Conservation (phyloP, 2,797 vertebrate species). For the Lepus oiostolus region DNA sequence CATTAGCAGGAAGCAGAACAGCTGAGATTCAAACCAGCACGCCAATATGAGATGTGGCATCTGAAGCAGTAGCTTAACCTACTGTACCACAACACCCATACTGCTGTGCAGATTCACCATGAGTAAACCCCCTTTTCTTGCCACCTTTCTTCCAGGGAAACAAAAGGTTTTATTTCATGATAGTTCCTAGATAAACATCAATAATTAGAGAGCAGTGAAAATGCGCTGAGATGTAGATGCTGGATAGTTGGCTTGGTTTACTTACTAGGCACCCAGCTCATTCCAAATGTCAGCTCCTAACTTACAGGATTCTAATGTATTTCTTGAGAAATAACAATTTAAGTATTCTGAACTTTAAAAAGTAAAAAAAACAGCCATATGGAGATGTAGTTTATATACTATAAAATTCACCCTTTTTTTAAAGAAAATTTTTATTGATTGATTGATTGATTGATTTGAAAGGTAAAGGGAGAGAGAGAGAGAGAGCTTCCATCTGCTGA, state of each 20-base stretch:
- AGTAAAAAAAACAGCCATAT: constrained; percentile 8
- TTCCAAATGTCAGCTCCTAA: neutral
- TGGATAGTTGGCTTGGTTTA: neutral
- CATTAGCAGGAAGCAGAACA: too few relatives aligned
- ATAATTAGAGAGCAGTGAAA: neutral
- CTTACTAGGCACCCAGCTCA: neutral
- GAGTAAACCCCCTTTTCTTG: neutral
- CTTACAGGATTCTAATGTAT: neutral
- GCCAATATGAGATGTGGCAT: too few relatives aligned
- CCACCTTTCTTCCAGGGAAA: constrained; percentile 8
- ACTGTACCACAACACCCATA: too few relatives aligned
- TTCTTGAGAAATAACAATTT: constrained; percentile 35
- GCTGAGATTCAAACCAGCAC: too few relatives aligned
- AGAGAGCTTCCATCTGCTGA: too few relatives aligned
- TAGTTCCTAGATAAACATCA: neutral
- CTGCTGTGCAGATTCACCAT: too few relatives aligned
- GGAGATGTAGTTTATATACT: constrained; percentile 10
- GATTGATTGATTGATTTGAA: too few relatives aligned
- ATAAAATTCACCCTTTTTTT: constrained; percentile 51
- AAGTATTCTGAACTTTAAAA: constrained; percentile 6
- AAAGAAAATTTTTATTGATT: too few relatives aligned
- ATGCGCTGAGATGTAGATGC: neutral
- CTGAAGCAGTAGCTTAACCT: too few relatives aligned
- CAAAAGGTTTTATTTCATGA: constrained; percentile 20
- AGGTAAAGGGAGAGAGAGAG: too few relatives aligned